Evolutionary conservation across 2,888 invertebrate species (phyloP).

Genomic region (Meteorus cinctellus): DNA sequence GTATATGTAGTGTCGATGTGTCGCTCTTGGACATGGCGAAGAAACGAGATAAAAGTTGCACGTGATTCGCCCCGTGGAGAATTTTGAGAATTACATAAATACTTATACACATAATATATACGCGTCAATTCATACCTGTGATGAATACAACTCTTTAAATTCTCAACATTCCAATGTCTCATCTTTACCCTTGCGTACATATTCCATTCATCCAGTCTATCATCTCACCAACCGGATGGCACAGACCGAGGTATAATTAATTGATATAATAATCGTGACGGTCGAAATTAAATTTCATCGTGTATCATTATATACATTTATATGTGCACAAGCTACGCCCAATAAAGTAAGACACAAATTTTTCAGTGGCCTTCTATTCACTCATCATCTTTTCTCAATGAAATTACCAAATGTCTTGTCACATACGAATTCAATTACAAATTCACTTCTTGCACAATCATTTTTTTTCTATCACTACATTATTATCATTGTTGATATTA

Average conservation of each 20-base stretch:
- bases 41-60: slow-evolving; percentile 26
- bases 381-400: slow-evolving; percentile 21
- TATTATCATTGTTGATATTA: neutral
- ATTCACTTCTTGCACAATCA: slow-evolving; percentile 9
- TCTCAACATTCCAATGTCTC: slow-evolving; percentile 57
- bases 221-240: slow-evolving; percentile 62
- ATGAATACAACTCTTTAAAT: slow-evolving; percentile 42
- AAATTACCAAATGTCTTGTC: slow-evolving; percentile 12
- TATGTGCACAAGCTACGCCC: neutral
- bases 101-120: neutral
- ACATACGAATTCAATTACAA: neutral
- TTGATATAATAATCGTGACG: slow-evolving; percentile 66
- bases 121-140: neutral
- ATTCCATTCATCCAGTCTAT: slow-evolving; percentile 39
- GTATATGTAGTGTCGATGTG: slow-evolving; percentile 16
- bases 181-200: slow-evolving; percentile 28
- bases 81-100: slow-evolving; percentile 25
- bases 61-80: slow-evolving; percentile 8
- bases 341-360: slow-evolving; percentile 20
- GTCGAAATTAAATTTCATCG: slow-evolving; percentile 62
- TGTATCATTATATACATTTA: slow-evolving; percentile 26
- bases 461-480: neutral
- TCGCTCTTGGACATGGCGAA: slow-evolving; percentile 3
- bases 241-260: slow-evolving; percentile 62
- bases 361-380: neutral